Evolutionary conservation across 2,888 invertebrate genomes (phyloP).

Genomic region (Synanthedon vespiformis): DNA sequence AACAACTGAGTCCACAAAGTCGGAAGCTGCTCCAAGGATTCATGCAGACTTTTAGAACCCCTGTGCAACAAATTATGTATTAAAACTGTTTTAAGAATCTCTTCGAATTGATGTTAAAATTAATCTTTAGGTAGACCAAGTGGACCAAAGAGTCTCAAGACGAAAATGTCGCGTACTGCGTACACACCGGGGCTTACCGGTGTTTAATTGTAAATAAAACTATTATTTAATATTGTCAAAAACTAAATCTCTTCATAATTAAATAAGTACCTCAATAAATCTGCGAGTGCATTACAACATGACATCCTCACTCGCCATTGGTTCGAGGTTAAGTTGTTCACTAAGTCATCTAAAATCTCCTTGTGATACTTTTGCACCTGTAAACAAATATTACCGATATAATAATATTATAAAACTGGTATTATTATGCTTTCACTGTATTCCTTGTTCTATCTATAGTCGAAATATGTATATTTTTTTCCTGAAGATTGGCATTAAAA

Average conservation of each 20-base stretch:
- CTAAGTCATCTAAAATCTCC: slow-evolving; percentile 84
- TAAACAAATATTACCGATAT: neutral
- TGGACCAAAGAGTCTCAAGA: too few species aligned
- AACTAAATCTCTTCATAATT: neutral
- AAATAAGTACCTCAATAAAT: slow-evolving; percentile 76
- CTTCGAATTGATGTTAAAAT: too few species aligned
- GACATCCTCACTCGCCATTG: slow-evolving; percentile 94
- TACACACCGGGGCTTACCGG: too few species aligned
- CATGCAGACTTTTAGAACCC: slow-evolving; percentile 48
- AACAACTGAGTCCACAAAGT: slow-evolving; percentile 86
- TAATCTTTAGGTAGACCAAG: too few species aligned
- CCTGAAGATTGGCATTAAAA: too few species aligned
- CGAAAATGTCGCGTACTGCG: too few species aligned
- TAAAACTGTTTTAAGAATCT: too few species aligned
- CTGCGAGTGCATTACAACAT: slow-evolving; percentile 88
- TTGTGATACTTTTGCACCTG: slow-evolving; percentile 85
- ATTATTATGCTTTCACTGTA: too few species aligned
- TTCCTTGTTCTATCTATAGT: too few species aligned
- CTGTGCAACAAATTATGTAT: slow-evolving; percentile 14
- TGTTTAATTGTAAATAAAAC: neutral
- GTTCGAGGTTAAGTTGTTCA: slow-evolving; percentile 82
- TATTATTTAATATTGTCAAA: neutral
- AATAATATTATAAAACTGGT: too few species aligned
- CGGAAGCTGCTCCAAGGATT: slow-evolving; percentile 51
- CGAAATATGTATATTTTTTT: too few species aligned